These are phyloP conservation scores for Bombus vancouverensis DNA, from an alignment of 1,140 invertebrate species.

Conservation along the genomic window DNA sequence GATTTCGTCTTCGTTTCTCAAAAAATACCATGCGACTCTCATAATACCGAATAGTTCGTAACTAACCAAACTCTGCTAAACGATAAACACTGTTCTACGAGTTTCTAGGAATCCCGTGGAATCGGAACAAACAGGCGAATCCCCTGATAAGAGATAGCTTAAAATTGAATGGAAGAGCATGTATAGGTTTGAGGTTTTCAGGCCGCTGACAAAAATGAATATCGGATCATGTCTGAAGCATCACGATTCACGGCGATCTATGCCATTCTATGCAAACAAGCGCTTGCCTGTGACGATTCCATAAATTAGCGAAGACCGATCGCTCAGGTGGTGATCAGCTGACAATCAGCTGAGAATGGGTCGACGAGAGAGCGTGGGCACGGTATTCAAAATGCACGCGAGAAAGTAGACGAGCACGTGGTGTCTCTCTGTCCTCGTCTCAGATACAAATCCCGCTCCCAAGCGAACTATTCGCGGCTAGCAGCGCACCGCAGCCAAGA, in stretches of 20 bases:
- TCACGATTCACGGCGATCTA: neutral
- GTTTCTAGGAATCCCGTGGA: neutral
- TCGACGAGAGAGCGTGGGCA: conserved; percentile 5
- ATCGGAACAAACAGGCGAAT: conserved; percentile 23
- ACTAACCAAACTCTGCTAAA: neutral
- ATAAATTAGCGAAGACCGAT: conserved; percentile 2
- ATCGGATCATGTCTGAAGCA: neutral
- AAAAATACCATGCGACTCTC: neutral
- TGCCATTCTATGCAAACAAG: too few species aligned
- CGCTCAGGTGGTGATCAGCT: conserved; percentile 30
- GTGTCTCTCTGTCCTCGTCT: conserved; percentile 7
- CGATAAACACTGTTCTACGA: neutral
- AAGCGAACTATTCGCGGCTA: conserved; percentile 44
- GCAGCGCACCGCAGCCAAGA: conserved; percentile 40
- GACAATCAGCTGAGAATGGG: conserved; percentile 20
- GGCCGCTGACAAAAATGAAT: neutral
- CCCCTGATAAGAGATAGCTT: conserved; percentile 27
- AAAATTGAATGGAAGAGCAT: conserved; percentile 9
- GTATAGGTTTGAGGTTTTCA: neutral
- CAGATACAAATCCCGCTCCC: conserved; percentile 1
- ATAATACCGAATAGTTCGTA: neutral
- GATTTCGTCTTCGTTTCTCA: too few species aligned
- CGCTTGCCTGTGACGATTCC: neutral
- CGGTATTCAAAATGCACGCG: conserved; percentile 37
- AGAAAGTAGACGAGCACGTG: conserved; percentile 50